Evolutionary conservation across 1,140 invertebrate species (phyloP).

Genomic region (Bombus sibiricus): DNA sequence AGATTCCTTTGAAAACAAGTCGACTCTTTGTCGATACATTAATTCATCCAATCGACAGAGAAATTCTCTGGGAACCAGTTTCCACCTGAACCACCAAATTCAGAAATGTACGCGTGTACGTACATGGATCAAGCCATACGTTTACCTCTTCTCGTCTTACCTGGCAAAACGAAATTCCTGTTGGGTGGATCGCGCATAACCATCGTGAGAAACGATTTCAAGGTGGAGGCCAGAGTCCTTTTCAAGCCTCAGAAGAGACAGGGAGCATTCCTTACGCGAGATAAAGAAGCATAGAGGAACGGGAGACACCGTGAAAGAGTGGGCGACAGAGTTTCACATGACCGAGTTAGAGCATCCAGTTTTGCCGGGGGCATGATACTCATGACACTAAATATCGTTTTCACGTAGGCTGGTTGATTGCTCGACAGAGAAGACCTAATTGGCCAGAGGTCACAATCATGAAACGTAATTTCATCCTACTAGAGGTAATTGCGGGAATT

Average conservation of each 20-base stretch:
- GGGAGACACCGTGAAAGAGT: conserved; percentile 11
- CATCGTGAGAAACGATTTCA: conserved; percentile 55
- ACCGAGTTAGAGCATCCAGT: conserved; percentile 70
- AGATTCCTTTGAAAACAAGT: background rate
- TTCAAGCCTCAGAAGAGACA: conserved; percentile 15
- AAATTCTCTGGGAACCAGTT: conserved; percentile 7
- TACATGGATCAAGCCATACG: background rate
- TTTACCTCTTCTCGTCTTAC: background rate
- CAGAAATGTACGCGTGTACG: background rate
- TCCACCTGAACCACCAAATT: background rate
- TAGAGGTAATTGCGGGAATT: conserved; percentile 31
- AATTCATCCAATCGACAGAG: background rate
- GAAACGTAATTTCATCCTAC: conserved; percentile 62
- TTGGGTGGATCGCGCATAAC: conserved; percentile 13
- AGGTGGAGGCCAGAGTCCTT: conserved; percentile 59
- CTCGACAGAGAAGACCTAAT: conserved; percentile 66
- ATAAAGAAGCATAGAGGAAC: conserved; percentile 21
- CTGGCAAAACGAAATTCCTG: background rate
- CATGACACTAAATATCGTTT: conserved; percentile 70
- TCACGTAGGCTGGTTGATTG: conserved; percentile 63
- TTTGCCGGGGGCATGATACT: conserved; percentile 58
- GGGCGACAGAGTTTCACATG: conserved; percentile 71
- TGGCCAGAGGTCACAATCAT: conserved; percentile 77
- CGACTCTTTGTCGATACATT: background rate
- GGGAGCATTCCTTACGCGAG: background rate